Percentiles rank a stretch among this genome's conserved stretches.
Conservation (phyloP, 1,140 invertebrate species). For the Harlomillsia oculata region DNA sequence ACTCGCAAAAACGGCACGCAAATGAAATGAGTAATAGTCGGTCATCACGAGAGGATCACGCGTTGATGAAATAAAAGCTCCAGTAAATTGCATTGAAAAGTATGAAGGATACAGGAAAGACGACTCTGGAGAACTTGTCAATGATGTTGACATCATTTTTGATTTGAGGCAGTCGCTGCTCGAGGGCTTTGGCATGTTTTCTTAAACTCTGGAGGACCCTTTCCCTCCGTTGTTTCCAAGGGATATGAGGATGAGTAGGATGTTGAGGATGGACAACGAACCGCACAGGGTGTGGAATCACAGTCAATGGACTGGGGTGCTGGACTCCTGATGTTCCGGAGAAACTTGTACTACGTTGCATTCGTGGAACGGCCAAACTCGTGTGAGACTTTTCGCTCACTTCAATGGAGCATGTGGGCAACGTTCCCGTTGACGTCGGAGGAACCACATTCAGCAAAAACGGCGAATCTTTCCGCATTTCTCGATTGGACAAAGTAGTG, state of each 20-base stretch:
- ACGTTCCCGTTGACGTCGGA: no score
- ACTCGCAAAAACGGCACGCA: no score
- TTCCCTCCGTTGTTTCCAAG: constrained; percentile 7
- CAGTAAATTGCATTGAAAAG: constrained; percentile 89
- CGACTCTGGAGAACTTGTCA: constrained; percentile 86
- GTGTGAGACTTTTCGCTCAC: neutral
- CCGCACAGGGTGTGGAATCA: neutral
- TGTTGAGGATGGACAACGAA: neutral
- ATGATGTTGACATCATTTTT: constrained; percentile 72
- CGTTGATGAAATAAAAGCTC: constrained; percentile 72
- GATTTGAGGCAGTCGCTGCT: constrained; percentile 29
- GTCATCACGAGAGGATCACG: no score
- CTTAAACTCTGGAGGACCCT: constrained; percentile 20
- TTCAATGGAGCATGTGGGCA: constrained; percentile 24
- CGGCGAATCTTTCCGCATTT: no score
- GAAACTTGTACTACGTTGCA: constrained; percentile 33
- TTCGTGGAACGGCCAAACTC: constrained; percentile 7
- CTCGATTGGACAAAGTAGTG: no score
- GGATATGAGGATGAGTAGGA: neutral
- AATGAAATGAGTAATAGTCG: no score
- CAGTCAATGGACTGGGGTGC: neutral
- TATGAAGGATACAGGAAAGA: constrained; percentile 89
- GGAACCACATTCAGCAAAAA: no score
- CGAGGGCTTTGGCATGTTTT: constrained; percentile 17
- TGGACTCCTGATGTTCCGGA: constrained; percentile 27